Conservation (phyloP, 2,888 invertebrate species). For the Lomographa bimaculata region DNA sequence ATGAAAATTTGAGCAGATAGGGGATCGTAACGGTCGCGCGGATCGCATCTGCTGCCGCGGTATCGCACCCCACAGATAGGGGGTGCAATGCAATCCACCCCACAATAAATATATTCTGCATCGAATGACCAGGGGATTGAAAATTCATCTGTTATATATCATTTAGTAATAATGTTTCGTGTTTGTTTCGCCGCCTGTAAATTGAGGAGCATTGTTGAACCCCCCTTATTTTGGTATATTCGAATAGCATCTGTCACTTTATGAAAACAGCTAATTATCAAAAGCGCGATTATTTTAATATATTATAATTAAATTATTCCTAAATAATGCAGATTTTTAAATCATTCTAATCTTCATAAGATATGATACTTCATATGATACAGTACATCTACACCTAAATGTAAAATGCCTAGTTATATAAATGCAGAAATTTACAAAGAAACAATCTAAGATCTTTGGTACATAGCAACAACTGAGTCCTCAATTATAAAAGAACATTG, state of each 20-base stretch:
- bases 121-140: constrained; percentile 52
- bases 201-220: constrained; percentile 39
- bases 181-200: constrained; percentile 34
- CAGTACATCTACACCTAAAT: no score
- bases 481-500: constrained; percentile 29
- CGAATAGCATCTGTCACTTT: constrained; percentile 16
- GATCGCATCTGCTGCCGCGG: constrained; percentile 66
- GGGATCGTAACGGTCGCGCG: constrained; percentile 74
- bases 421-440: no score
- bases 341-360: no score
- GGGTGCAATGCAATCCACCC: constrained; percentile 34
- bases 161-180: constrained; percentile 22
- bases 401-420: no score
- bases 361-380: no score
- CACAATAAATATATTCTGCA: constrained; percentile 38
- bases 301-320: no score
- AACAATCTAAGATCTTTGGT: no score
- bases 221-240: constrained; percentile 15
- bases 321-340: background rate
- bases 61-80: constrained; percentile 36
- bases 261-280: no score
- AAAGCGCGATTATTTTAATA: no score
- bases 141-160: constrained; percentile 52
- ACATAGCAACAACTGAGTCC: constrained; percentile 25
- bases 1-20: constrained; percentile 71